These are phyloP conservation scores for Etheostoma cragini DNA, from an alignment of 2,113 vertebrate species.

Conservation along the genomic window DNA sequence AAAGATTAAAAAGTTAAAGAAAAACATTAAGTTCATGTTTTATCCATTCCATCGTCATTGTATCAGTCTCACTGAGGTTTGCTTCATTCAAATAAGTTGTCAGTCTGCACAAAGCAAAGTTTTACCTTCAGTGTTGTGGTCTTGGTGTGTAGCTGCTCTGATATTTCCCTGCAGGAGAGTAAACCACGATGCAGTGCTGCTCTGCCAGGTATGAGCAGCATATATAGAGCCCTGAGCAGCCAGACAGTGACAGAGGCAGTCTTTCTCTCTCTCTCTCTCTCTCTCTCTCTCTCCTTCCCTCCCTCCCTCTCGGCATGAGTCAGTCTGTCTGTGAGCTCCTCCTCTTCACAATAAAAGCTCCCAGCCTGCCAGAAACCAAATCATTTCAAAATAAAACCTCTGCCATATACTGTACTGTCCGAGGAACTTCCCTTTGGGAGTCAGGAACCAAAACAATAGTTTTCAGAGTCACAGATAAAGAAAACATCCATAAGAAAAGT, in stretches of 20 bases:
- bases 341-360: slow-evolving; percentile 75
- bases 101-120: slow-evolving; percentile 1
- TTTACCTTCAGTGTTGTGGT: slow-evolving; percentile 70
- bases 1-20: slow-evolving; percentile 16
- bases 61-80: not conserved
- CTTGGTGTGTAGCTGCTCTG: slow-evolving; percentile 22
- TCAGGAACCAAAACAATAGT: slow-evolving; percentile 14
- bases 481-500: not conserved
- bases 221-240: slow-evolving; percentile 74
- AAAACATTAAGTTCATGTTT: not conserved
- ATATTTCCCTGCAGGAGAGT: slow-evolving; percentile 66
- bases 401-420: not conserved
- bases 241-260: slow-evolving; percentile 74
- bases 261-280: slow-evolving; percentile 39
- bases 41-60: not conserved
- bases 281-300: slow-evolving; percentile 35
- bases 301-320: slow-evolving; percentile 68
- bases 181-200: slow-evolving; percentile 40
- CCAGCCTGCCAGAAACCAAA: slow-evolving; percentile 6
- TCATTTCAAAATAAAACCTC: slow-evolving; percentile 73
- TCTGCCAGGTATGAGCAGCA: slow-evolving; percentile 69
- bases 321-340: slow-evolving; percentile 73
- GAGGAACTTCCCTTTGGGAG: slow-evolving; percentile 19
- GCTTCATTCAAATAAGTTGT: not conserved
- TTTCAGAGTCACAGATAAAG: not conserved